Evolutionary conservation across 2,888 invertebrate genomes (phyloP), one percentile per base, ranked within the genome.

Genomic region (Andrena fulva): DNA sequence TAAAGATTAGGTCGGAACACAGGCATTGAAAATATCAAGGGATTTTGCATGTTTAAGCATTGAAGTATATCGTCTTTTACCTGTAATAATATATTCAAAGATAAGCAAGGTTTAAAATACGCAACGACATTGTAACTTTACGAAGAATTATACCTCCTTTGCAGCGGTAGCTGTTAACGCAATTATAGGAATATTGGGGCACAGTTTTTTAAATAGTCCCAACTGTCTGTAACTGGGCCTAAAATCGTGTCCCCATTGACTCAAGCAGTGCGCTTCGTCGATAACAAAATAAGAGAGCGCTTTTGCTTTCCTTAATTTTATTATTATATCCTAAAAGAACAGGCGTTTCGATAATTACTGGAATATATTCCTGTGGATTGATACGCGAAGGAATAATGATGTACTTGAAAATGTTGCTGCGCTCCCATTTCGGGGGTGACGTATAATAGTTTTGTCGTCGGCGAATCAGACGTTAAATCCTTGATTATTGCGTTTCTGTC

Each of bases 191-290:
- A 96, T 94, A 60, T 93, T 93, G 6, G 95, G 94, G 67, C 91
- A 92, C 79, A 98, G 95, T 73, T 95, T 95, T 73, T 97, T 95
- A 60, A 98, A 94, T 10, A 94, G 92, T 0, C 99, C 98, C 31
- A 99, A 94, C 94, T 98, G 98, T 29, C 99, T 95, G 93, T 99
- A 99, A 94, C 98, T 98, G 0, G 98, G 98, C 7, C 99, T 95
- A 93, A 99, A 99, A 94, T 99, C 99, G 94, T 99, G 99, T 0
- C 99, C 99, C 99, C 99, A 99, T 91, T 99, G 97, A 90, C 98
- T 99, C 0, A 99, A 98, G 95, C 99, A 99, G 94, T 99, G 99
- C 1, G 99, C 99, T 95, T 99, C 99, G 94, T 99, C 99, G 12
- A 99, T 97, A 29, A 99, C 97, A 89, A 99, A 96, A 93, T 98